Conservation (phyloP, 2,797 vertebrate species). For the Chiloscyllium punctatum region DNA sequence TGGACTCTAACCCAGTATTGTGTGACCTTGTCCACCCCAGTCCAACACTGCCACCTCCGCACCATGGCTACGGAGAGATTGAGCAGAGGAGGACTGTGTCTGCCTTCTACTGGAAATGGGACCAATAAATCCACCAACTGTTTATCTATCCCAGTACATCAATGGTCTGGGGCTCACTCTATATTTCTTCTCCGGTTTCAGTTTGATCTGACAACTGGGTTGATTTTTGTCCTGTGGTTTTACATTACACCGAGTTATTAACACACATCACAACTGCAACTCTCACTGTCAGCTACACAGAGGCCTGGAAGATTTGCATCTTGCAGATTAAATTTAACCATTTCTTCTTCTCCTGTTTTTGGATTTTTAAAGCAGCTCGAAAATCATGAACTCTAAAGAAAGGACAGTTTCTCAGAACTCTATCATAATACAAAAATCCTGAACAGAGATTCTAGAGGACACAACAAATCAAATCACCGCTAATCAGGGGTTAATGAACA, state of each 20-base stretch:
- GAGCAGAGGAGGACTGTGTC: too few species aligned
- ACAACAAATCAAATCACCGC: not conserved
- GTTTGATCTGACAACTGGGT: not conserved
- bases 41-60: too few species aligned
- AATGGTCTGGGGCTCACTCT: not conserved
- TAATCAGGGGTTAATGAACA: too few species aligned
- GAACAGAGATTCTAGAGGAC: not conserved
- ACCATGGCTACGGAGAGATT: too few species aligned
- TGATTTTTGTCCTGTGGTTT: not conserved
- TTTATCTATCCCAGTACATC: not conserved
- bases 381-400: not conserved
- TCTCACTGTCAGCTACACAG: too few species aligned
- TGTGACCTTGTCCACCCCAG: too few species aligned
- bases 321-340: too few species aligned
- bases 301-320: not conserved
- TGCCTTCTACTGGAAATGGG: too few species aligned
- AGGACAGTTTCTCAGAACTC: not conserved
- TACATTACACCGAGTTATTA: not conserved
- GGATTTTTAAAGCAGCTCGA: not conserved
- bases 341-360: too few species aligned
- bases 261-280: not conserved
- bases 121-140: not conserved
- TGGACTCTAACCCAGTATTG: too few species aligned
- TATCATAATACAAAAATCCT: too few species aligned
- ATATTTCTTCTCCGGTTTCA: not conserved